Evolutionary conservation across 64 coral and sea anemone genomes (phyloP), one percentile per base, ranked within the genome.

Genomic region (Dendrophyllia cribrosa): DNA sequence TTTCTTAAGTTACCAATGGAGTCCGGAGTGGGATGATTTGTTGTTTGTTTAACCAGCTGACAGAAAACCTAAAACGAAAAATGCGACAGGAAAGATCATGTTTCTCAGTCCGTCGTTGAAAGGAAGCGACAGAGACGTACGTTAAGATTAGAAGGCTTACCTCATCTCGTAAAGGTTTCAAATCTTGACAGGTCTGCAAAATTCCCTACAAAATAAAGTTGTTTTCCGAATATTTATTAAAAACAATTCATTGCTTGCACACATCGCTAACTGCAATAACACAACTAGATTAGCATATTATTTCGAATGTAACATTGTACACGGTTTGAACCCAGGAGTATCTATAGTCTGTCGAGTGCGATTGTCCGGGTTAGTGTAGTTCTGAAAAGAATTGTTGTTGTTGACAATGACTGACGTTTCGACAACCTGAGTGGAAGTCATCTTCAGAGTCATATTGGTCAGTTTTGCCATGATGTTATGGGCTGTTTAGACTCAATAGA

Each of bases 161-260:
- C 89, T 98, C 96, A 55, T 98, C 96, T 88, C 97, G 90, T 20
- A 98, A 75, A 43, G 97, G 97, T 86, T 98, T 98, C 62, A 98
- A 86, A 53, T 98, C 97, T 51, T 98, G 97, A 74, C 97, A 98
- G 11, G 97, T 98, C 66, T 98, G 97, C 12, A 98, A 88, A 78
- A 98, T 98, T 58, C 97, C 97, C 97, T 98, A 52, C 72, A 63
- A 60, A 86, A 4, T 73, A 49, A 88, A 43, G 24, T 9, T 56
- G 6, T 12, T 9, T 9, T 58, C 46, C 24, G 23, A 15, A 53
- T 61, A 53, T 56, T 79, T 45, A 89, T 24, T 58, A 21, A 62
- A 84, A 25, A 10, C 61, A 83, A 82, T 58, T 10, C 34, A 19
- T 66, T 66, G 23, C 9, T n/a, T 16, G 49, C 21, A 62, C 16